Base-by-base conservation (phyloP, 2,113 vertebrate species). In the Corvus cornix region DNA sequence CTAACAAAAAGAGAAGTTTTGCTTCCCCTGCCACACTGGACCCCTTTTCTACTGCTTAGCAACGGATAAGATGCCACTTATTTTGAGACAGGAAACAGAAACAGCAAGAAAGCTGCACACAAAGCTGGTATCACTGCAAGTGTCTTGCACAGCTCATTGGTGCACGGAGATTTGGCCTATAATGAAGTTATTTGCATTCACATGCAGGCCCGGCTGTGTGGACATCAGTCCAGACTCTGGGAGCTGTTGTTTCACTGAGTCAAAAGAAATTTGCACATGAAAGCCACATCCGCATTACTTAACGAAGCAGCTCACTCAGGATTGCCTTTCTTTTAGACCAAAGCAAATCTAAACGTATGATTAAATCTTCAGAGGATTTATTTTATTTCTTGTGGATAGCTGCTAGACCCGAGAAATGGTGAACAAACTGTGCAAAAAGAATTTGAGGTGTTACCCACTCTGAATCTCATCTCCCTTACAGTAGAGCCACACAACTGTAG, bases 181-280 rank as follows among this genome's bases (percentile, higher is more conserved):
- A 98, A 98, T 97, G 87, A 98, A 98, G 96, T 96, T 66, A 96
- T 98, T 98, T 98, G 95, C 97, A 98, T 98, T 97, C 97, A 97
- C 89, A 97, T 84, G 89, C 95, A 96, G 93, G 77, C 89, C 89
- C 87, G 84, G 59, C 39, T 97, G 89, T 94, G 95, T 93, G 96
- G 95, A 97, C 97, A 96, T 92, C 96, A 97, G 94, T 94, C 93
- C 95, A 96, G 93, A 96, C 82, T 97, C 97, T 91, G 92, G 95
- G 96, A 97, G 96, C 94, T 97, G 95, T 97, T 98, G 94, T 97
- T 98, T 97, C 96, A 95, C 85, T 86, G 87, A 97, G 94, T 98
- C 96, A 98, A 98, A 98, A 97, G 96, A 98, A 98, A 98, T 98
- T 98, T 98, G 92, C 97, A 98, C 97, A 98, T 98, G 97, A 98